Evolutionary conservation across 2,888 invertebrate species (phyloP).

Genomic region (Ennomos quercinarius): DNA sequence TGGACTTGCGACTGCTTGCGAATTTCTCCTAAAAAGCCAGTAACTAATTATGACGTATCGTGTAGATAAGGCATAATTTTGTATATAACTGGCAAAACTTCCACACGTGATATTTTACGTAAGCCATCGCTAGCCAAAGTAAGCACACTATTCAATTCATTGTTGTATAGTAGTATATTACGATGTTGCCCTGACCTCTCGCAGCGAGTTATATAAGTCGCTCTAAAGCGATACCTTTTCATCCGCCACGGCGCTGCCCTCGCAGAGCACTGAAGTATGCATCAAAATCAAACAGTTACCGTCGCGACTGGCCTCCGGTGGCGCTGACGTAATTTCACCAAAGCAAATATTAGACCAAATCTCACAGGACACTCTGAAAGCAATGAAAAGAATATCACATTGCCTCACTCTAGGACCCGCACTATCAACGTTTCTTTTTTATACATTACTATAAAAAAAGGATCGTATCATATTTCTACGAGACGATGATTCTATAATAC

Average conservation of each 20-base stretch:
- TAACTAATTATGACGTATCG: background rate
- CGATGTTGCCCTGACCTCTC: conserved; percentile 32
- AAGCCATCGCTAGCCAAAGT: conserved; percentile 37
- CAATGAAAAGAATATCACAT: conserved; percentile 72
- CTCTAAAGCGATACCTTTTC: conserved; percentile 52
- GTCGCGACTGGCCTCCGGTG: conserved; percentile 61
- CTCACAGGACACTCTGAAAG: conserved; percentile 68
- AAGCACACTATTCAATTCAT: conserved; percentile 16
- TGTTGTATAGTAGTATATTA: conserved; percentile 5
- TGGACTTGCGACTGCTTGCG: conserved; percentile 10
- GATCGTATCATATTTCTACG: conserved; percentile 72
- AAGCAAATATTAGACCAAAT: conserved; percentile 79
- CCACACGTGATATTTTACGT: conserved; percentile 41
- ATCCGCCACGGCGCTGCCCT: conserved; percentile 55
- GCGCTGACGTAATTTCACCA: conserved; percentile 74
- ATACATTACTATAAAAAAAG: conserved; percentile 69
- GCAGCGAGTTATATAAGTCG: conserved; percentile 24
- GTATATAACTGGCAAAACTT: no score
- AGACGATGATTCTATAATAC: conserved; percentile 73
- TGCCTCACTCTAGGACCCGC: conserved; percentile 55
- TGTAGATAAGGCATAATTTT: no score
- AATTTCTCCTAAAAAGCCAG: background rate
- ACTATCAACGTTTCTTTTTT: conserved; percentile 59
- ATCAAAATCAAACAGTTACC: conserved; percentile 81
- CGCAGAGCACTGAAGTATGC: conserved; percentile 74